These are phyloP conservation scores for Anorthoa munda DNA, from an alignment of 2,888 invertebrate species.

Conservation along the genomic window DNA sequence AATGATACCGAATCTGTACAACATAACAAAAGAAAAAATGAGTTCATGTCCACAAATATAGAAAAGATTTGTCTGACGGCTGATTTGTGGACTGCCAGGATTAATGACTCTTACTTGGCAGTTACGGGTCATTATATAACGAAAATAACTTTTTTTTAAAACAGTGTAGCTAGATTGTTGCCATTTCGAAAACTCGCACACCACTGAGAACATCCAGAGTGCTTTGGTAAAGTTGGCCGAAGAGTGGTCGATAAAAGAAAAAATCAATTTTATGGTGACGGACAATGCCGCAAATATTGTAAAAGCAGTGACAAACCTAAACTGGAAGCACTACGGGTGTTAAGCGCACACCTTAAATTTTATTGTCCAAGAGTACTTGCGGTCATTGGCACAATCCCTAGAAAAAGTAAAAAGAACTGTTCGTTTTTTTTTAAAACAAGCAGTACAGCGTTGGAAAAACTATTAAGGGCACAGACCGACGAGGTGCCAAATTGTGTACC, in stretches of 20 bases:
- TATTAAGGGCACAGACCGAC: too few relatives aligned
- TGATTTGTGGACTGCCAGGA: not conserved
- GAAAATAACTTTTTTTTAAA: not conserved
- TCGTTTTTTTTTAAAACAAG: conserved; percentile 1
- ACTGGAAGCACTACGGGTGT: not conserved
- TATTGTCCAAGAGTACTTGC: too few relatives aligned
- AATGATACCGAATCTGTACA: too few relatives aligned
- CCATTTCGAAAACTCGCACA: conserved; percentile 2
- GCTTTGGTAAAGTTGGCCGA: not conserved
- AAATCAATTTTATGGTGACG: not conserved
- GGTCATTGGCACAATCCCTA: too few relatives aligned
- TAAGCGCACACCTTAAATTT: not conserved
- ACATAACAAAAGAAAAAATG: too few relatives aligned
- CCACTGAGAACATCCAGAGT: conserved; percentile 3
- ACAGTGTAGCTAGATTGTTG: not conserved
- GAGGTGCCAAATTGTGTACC: too few relatives aligned
- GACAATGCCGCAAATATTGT: not conserved
- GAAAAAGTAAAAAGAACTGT: not conserved
- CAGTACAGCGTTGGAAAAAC: too few relatives aligned
- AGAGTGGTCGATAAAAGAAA: not conserved
- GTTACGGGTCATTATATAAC: not conserved
- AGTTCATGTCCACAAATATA: too few relatives aligned
- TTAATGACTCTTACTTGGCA: conserved; percentile 3
- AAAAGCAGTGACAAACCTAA: not conserved
- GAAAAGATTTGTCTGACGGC: not conserved